Evolutionary conservation across 2,797 vertebrate species (phyloP), one percentile per base, ranked within the genome.

Genomic region (Rhinogobio ventralis): DNA sequence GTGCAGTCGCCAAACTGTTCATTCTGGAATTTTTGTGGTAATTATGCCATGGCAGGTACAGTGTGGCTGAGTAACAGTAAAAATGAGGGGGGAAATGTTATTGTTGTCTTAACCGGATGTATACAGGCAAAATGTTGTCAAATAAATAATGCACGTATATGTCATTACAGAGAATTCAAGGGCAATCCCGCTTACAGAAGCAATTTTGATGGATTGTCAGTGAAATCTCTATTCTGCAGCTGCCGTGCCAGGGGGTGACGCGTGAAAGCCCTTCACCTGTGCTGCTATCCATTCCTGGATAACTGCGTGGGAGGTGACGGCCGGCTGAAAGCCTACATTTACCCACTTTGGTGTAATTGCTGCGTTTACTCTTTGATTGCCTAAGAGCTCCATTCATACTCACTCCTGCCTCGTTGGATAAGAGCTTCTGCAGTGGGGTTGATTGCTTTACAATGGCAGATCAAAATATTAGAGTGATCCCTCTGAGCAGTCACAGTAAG

Each of bases 311-410:
- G 93, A 93, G 91, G 92, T 87, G 89, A 85, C 89, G 85, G 88
- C 90, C 87, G 84, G 90, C 81, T 92, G 90, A 94, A 94, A 93
- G 93, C 91, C 93, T 93, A 90, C 92, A 93, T 94, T 96, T 94
- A 94, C 91, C 93, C 93, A 94, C 93, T 94, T 93, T 91, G 90
- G 90, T 91, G 91, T 93, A 93, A 94, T 92, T 93, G 92, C 92
- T 90, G 91, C 90, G 76, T 92, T 93, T 93, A 90, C 92, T 89
- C 91, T 93, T 93, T 89, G 91, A 91, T 79, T 74, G 86, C 83
- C 87, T 91, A 92, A 94, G 91, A 91, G 90, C 90, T 94, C 91
- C 90, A 93, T 94, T 95, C 93, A 94, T 92, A 91, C 87, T 88
- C 74, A 90, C 88, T 87, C 89, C 77, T 62, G 90, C 87, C 90